phyloP scores from a whole-genome alignment of 2,888 invertebrate species.

The Heliconius ethilla region DNA sequence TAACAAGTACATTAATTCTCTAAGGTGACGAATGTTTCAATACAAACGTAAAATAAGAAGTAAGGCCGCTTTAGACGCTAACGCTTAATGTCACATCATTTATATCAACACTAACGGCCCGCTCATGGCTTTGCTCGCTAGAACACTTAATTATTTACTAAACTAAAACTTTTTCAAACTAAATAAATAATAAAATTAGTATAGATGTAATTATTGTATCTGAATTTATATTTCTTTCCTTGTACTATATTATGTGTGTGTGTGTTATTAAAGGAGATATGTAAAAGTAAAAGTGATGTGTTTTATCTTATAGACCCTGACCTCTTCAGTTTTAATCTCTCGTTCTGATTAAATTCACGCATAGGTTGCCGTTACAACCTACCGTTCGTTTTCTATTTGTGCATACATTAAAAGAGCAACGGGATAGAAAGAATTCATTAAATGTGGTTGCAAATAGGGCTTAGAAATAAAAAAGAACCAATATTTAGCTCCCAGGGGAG shows the following conservation, averaged over 20 bases:
- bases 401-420: background rate
- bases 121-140: too few relatives aligned
- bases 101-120: too few relatives aligned
- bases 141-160: too few relatives aligned
- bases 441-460: background rate
- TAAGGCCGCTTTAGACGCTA: too few relatives aligned
- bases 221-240: background rate
- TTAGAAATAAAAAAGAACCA: constrained; percentile 1
- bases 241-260: background rate
- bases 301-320: background rate
- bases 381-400: constrained; percentile 12
- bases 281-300: background rate
- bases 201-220: too few relatives aligned
- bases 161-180: too few relatives aligned
- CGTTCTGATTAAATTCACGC: constrained; percentile 7
- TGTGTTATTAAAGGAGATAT: background rate
- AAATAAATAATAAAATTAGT: too few relatives aligned
- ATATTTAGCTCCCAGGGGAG: background rate
- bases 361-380: too few relatives aligned
- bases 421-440: background rate
- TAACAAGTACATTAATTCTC: too few relatives aligned
- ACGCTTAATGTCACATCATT: too few relatives aligned
- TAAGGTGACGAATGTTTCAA: too few relatives aligned
- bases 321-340: background rate
- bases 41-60: too few relatives aligned